phyloP scores from a whole-genome alignment of 2,888 invertebrate species.

The Physocephala rufipes region DNA sequence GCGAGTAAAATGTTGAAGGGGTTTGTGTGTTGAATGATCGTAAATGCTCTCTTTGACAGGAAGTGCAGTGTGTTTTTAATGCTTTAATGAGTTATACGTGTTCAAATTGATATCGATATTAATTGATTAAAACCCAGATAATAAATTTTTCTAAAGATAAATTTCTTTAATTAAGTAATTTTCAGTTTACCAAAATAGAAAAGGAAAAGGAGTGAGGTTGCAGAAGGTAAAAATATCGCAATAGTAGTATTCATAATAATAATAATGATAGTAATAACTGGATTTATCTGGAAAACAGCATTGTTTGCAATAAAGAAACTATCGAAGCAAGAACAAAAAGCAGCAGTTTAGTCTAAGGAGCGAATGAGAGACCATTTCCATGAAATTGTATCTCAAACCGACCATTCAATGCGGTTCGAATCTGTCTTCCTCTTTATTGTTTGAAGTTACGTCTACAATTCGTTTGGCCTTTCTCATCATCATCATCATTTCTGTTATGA shows the following conservation, averaged over 20 bases:
- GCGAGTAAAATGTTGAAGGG: too few species aligned
- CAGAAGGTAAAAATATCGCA: neutral
- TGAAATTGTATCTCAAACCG: neutral
- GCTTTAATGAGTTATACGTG: too few species aligned
- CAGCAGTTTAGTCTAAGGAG: neutral
- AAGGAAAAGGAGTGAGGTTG: neutral
- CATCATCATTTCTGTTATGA: neutral
- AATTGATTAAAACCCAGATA: too few species aligned
- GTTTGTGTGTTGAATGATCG: too few species aligned
- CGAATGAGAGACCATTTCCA: neutral
- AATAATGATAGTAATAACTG: constrained; percentile 1
- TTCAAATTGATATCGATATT: too few species aligned
- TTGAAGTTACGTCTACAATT: neutral
- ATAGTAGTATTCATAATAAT: neutral
- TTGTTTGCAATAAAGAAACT: neutral
- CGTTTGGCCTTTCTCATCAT: neutral
- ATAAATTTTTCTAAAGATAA: too few species aligned
- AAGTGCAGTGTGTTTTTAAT: too few species aligned
- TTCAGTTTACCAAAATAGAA: neutral
- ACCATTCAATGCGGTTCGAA: too few species aligned
- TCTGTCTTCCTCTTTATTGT: too few species aligned
- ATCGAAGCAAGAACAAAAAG: neutral
- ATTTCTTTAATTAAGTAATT: too few species aligned
- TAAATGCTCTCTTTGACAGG: too few species aligned
- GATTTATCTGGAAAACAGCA: neutral